phyloP scores from a whole-genome alignment of 2,888 invertebrate species.

The Amiota mariae region DNA sequence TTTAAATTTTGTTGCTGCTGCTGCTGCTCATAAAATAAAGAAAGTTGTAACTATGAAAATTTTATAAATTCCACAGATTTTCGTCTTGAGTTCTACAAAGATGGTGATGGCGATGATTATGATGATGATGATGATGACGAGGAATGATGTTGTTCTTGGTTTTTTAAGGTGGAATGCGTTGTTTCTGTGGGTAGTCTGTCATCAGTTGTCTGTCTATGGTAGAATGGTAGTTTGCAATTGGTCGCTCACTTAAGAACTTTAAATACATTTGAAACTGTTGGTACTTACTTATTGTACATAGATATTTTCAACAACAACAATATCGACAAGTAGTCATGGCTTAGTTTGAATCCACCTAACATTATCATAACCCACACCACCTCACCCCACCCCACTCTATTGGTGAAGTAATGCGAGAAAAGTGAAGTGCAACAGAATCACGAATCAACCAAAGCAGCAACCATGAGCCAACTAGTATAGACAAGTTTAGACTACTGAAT shows the following conservation, averaged over 20 bases:
- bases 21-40: slow-evolving; percentile 52
- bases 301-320: background rate
- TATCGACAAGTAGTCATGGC: background rate
- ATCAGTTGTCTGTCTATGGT: background rate
- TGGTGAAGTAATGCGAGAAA: background rate
- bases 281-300: background rate
- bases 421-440: slow-evolving; percentile 9
- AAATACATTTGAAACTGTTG: slow-evolving; percentile 13
- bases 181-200: background rate
- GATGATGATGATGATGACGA: background rate
- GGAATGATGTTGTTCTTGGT: background rate
- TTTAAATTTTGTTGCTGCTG: background rate
- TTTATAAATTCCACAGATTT: slow-evolving; percentile 69
- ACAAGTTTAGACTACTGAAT: too few relatives aligned
- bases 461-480: background rate
- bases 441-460: background rate
- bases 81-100: slow-evolving; percentile 55
- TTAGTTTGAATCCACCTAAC: background rate
- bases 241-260: background rate
- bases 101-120: slow-evolving; percentile 32
- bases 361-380: too few relatives aligned
- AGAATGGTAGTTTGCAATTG: background rate
- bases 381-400: background rate
- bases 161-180: background rate
- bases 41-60: slow-evolving; percentile 70